phyloP scores from a whole-genome alignment of 2,888 invertebrate species.

The Rhogogaster chlorosoma region DNA sequence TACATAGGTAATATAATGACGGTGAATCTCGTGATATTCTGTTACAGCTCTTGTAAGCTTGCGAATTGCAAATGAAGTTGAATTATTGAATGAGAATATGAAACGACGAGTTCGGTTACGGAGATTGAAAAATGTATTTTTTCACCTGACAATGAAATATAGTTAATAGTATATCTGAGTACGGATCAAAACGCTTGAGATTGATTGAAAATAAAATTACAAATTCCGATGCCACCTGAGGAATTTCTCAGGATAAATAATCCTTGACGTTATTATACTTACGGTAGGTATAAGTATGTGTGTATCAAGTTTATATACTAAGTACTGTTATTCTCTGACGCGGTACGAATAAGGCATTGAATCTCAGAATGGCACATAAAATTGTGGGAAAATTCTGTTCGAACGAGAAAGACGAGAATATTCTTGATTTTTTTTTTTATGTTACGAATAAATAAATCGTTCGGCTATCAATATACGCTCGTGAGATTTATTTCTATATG shows the following conservation, averaged over 20 bases:
- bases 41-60: background rate
- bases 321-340: background rate
- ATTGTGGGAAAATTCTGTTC: background rate
- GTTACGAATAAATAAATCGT: background rate
- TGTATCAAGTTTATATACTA: background rate
- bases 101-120: background rate
- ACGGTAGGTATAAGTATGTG: background rate
- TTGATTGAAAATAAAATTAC: constrained; percentile 22
- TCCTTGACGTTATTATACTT: background rate
- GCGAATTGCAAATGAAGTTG: background rate
- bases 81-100: background rate
- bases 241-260: background rate
- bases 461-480: background rate
- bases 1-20: background rate
- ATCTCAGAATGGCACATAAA: background rate
- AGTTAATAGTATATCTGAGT: background rate
- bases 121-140: background rate
- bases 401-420: background rate
- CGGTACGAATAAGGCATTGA: background rate
- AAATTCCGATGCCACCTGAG: background rate
- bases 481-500: background rate
- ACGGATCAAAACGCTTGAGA: background rate
- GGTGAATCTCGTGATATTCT: background rate
- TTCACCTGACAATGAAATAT: background rate
- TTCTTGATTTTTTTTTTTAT: background rate